These are phyloP conservation scores for Poeciliopsis gracilis DNA, from an alignment of 2,797 vertebrate genomes.

Conservation along the genomic window DNA sequence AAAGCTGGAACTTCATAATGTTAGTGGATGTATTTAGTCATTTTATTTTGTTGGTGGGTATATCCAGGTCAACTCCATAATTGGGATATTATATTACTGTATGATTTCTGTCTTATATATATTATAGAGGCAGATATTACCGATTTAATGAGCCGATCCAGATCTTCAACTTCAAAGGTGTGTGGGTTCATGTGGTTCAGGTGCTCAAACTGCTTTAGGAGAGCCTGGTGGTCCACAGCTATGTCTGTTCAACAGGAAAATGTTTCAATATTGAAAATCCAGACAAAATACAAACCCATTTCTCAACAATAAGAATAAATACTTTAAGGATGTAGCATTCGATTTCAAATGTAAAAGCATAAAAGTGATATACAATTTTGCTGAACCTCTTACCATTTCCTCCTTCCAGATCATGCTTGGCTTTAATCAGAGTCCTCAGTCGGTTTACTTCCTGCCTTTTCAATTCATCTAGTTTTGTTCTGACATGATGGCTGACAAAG, in stretches of 20 bases:
- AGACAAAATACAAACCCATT: background rate
- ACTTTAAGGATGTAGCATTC: background rate
- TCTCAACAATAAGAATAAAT: background rate
- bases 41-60: too few species aligned
- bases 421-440: slow-evolving; percentile 94
- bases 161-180: slow-evolving; percentile 94
- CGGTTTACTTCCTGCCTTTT: slow-evolving; percentile 96
- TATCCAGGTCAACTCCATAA: too few species aligned
- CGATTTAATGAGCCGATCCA: slow-evolving; percentile 95
- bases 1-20: too few species aligned
- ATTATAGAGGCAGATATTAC: slow-evolving; percentile 73
- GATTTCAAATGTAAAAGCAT: background rate
- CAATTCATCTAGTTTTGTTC: slow-evolving; percentile 94
- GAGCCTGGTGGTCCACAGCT: slow-evolving; percentile 91
- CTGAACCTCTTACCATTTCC: slow-evolving; percentile 80
- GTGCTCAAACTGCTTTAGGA: slow-evolving; percentile 97
- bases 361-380: background rate
- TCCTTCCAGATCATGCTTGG: slow-evolving; percentile 92
- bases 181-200: slow-evolving; percentile 97
- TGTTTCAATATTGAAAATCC: slow-evolving; percentile 12
- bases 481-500: slow-evolving; percentile 95
- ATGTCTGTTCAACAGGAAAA: slow-evolving; percentile 76
- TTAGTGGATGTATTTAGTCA: too few species aligned
- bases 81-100: background rate
- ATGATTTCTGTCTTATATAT: background rate